Conservation (phyloP, 2,797 vertebrate genomes). For the Danio albolineatus region DNA sequence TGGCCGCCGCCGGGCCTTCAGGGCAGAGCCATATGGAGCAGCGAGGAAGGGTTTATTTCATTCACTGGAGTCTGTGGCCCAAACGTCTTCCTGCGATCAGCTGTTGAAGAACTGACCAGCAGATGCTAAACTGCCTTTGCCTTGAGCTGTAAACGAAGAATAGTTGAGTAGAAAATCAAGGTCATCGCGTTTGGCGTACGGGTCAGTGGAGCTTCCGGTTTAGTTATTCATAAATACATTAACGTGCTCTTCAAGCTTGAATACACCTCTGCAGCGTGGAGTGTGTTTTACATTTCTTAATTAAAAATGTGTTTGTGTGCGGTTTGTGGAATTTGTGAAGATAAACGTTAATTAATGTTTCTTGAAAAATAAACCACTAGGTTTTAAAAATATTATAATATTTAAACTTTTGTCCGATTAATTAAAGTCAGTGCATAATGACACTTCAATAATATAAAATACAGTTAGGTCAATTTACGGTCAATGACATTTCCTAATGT, state of each 20-base stretch:
- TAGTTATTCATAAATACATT: background rate
- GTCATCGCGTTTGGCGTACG: background rate
- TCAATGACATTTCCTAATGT: too few relatives aligned
- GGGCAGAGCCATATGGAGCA: conserved; percentile 73
- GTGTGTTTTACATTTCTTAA: background rate
- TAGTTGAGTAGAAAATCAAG: conserved; percentile 15
- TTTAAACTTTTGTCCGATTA: background rate
- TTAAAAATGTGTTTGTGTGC: background rate
- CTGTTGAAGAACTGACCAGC: conserved; percentile 74
- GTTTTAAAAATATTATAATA: background rate
- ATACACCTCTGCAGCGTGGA: too few relatives aligned
- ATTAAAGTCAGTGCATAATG: too few relatives aligned
- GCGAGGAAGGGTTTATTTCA: conserved; percentile 65
- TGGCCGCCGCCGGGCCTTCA: conserved; percentile 48
- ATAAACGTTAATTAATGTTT: background rate
- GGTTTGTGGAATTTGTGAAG: background rate
- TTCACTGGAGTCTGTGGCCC: conserved; percentile 66
- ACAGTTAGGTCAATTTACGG: too few relatives aligned
- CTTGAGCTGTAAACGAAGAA: conserved; percentile 54
- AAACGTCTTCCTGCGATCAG: conserved; percentile 68
- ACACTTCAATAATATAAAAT: too few relatives aligned
- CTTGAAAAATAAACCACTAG: background rate
- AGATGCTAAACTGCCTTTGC: conserved; percentile 73
- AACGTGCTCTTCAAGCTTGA: background rate
- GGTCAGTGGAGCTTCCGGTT: background rate